These are phyloP conservation scores for Scelioninae gen. 2 DNA, from an alignment of 2,888 invertebrate genomes.

Conservation along the genomic window DNA sequence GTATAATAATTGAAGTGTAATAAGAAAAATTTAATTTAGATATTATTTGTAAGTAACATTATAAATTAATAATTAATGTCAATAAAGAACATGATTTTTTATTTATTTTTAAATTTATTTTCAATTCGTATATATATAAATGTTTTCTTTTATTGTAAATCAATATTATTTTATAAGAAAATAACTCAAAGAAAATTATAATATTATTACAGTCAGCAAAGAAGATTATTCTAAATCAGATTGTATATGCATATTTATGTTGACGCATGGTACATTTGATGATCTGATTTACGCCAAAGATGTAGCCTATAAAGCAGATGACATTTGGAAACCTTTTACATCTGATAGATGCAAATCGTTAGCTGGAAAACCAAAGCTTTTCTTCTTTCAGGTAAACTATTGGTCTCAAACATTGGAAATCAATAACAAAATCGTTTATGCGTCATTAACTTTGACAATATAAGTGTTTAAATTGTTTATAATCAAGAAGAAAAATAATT, in stretches of 20 bases:
- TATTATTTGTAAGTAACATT: too few species aligned
- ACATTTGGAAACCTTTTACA: constrained; percentile 78
- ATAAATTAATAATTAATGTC: too few species aligned
- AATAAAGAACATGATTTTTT: too few species aligned
- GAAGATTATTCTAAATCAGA: constrained; percentile 77
- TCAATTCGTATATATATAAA: too few species aligned
- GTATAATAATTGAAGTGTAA: too few species aligned
- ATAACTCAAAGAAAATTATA: too few species aligned
- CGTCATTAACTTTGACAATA: too few species aligned
- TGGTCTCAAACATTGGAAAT: constrained; percentile 24
- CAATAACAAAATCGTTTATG: too few species aligned
- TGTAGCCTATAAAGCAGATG: constrained; percentile 75
- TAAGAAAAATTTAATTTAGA: too few species aligned
- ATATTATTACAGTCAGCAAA: constrained; percentile 70
- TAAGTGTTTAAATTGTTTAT: constrained; percentile 19
- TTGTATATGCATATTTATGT: constrained; percentile 77
- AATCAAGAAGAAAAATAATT: constrained; percentile 6
- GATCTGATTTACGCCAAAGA: constrained; percentile 77
- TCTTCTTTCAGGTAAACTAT: constrained; percentile 78
- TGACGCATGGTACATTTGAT: constrained; percentile 78
- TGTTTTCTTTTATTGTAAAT: too few species aligned
- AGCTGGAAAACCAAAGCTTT: constrained; percentile 80
- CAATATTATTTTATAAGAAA: too few species aligned
- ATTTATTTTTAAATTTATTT: too few species aligned
- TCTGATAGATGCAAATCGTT: constrained; percentile 77